Evolutionary conservation across 2,113 vertebrate species (phyloP), one percentile per base, ranked within the genome.

Genomic region (Ursus arctos): DNA sequence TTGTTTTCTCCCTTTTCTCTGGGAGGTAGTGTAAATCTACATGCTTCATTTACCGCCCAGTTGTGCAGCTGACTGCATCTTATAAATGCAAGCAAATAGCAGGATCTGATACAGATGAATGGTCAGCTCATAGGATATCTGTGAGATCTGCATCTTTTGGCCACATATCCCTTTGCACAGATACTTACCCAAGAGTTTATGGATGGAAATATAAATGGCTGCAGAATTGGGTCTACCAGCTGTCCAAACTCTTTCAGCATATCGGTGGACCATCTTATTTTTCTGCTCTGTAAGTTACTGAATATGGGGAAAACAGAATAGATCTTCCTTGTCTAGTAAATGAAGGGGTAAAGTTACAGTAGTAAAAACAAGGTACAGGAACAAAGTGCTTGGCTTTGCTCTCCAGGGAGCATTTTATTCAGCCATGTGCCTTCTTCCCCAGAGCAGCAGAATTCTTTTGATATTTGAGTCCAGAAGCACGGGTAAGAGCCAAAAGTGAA

Each of bases 371-470:
- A 81, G 19, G 28, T 33, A 74, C 4, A 74, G 40, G n/a, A 96
- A 82, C 85, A 83, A 53, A 95, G 36, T 72, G 49, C 47, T 80
- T 59, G 61, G 43, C 47, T 57, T 88, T 57, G 72, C 12, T 77
- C 49, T 91, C 71, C 2, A 57, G 71, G 77, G 12, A 53, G 28
- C 61, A 16, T 59, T 57, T 88, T 85, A 55, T 43, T 49, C 5
- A 74, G 81, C 6, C 36, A 8, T 4, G 10, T 77, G 61, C 24
- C 72, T 92, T 96, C 82, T 84, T 92, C 40, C 33, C 13, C 49
- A 76, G 47, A 97, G 55, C 28, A 95, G 69, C n/a, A 95, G 86
- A 28, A 87, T 83, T 89, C 55, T 79, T 69, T 12, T 74, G 80
- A 63, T 47, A 74, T 59, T 22, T 43, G 72, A 84, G 26, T 74